phyloP scores from a whole-genome alignment of 2,888 invertebrate species.

The Cheilosia variabilis region DNA sequence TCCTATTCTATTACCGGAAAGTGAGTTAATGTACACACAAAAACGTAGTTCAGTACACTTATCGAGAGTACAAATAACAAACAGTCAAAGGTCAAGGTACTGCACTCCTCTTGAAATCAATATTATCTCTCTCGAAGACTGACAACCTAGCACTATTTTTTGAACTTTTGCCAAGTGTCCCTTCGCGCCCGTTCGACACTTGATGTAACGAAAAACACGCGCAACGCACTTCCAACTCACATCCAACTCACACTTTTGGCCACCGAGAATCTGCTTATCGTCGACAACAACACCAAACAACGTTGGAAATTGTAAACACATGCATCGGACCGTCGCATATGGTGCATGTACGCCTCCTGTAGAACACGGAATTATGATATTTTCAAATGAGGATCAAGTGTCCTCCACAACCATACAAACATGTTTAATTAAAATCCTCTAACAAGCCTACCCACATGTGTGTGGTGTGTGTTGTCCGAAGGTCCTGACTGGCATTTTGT shows the following conservation, averaged over 20 bases:
- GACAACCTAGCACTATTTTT: constrained; percentile 25
- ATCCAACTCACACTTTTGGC: constrained; percentile 15
- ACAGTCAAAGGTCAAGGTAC: constrained; percentile 51
- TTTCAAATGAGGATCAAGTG: constrained; percentile 42
- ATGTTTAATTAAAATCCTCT: too few relatives aligned
- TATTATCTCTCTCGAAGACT: constrained; percentile 30
- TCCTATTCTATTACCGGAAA: too few relatives aligned
- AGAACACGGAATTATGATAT: constrained; percentile 45
- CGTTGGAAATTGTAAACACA: constrained; percentile 19
- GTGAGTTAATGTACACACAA: not conserved
- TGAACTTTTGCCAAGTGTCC: constrained; percentile 54
- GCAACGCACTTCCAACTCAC: constrained; percentile 34
- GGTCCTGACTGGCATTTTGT: constrained; percentile 19
- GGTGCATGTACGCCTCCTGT: constrained; percentile 22
- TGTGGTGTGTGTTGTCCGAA: not conserved
- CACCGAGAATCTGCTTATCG: constrained; percentile 42
- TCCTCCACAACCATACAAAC: not conserved
- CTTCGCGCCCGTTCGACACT: constrained; percentile 40
- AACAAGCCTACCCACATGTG: constrained; percentile 9
- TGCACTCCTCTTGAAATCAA: constrained; percentile 48
- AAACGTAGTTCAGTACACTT: not conserved
- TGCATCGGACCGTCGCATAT: constrained; percentile 14
- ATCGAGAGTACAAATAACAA: not conserved
- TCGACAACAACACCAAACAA: constrained; percentile 39
- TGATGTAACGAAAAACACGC: constrained; percentile 53